A percentile compares a stretch with the other conserved stretches of the same genome.
phyloP scores from a whole-genome alignment of 2,888 invertebrate species.

The Unio pictorum region DNA sequence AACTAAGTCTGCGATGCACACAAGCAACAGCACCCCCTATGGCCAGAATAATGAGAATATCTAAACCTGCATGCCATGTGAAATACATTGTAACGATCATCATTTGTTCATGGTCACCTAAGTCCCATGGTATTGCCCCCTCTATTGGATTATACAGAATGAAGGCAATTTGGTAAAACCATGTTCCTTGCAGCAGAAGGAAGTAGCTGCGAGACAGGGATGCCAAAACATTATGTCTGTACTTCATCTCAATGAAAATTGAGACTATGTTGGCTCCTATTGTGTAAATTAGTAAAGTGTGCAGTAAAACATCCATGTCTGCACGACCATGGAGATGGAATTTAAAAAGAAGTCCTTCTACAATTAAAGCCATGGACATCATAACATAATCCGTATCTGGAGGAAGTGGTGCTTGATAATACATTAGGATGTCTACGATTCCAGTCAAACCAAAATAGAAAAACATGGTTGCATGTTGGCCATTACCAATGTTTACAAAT shows the following conservation, averaged over 20 bases:
- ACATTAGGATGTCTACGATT: constrained; percentile 69
- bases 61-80: constrained; percentile 65
- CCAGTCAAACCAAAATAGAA: constrained; percentile 73
- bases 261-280: constrained; percentile 66
- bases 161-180: constrained; percentile 74
- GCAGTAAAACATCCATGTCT: constrained; percentile 69
- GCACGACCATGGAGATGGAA: constrained; percentile 73
- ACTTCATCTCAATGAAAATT: constrained; percentile 69
- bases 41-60: constrained; percentile 53
- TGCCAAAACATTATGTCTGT: constrained; percentile 65
- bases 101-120: constrained; percentile 69
- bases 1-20: constrained; percentile 34
- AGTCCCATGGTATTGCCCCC: constrained; percentile 65
- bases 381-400: constrained; percentile 71
- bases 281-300: constrained; percentile 72
- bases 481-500: constrained; percentile 70
- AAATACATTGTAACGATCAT: constrained; percentile 72
- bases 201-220: constrained; percentile 70
- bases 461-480: constrained; percentile 75
- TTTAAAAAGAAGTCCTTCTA: constrained; percentile 73
- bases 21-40: constrained; percentile 55
- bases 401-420: constrained; percentile 67
- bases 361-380: constrained; percentile 69
- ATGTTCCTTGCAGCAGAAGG: constrained; percentile 74
- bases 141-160: constrained; percentile 73